Evolutionary conservation across 2,888 invertebrate genomes (phyloP).

Genomic region (Oscheius sp.): DNA sequence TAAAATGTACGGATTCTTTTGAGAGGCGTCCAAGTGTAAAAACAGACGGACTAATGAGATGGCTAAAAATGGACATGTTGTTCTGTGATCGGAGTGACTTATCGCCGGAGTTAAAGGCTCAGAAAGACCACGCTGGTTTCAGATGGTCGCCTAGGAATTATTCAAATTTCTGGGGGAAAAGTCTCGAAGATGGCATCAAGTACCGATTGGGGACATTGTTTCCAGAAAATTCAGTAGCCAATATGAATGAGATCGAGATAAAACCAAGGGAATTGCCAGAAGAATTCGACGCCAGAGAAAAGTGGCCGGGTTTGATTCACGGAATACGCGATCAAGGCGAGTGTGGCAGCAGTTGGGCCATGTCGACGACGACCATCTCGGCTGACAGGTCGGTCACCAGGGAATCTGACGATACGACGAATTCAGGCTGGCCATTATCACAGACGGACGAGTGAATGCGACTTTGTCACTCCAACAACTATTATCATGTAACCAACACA

Average conservation of each 20-base stretch:
- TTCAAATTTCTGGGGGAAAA: conserved; percentile 85
- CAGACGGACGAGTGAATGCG: conserved; percentile 83
- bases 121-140: conserved; percentile 58
- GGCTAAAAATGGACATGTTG: not conserved
- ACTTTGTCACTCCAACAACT: conserved; percentile 86
- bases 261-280: conserved; percentile 78
- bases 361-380: conserved; percentile 81
- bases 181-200: conserved; percentile 84
- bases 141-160: conserved; percentile 88
- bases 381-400: too few species aligned
- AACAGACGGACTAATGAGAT: not conserved
- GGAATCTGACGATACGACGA: too few species aligned
- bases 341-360: conserved; percentile 89
- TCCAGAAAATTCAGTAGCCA: conserved; percentile 77
- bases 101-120: not conserved
- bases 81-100: conserved; percentile 7
- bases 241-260: conserved; percentile 76
- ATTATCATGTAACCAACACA: conserved; percentile 85
- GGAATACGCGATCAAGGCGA: conserved; percentile 79
- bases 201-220: conserved; percentile 82
- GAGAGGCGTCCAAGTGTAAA: not conserved
- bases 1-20: conserved; percentile 10
- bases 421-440: conserved; percentile 81
- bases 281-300: conserved; percentile 83
- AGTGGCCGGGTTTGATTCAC: conserved; percentile 84